Conservation (phyloP, 2,113 vertebrate genomes). For the Otolemur garnettii region DNA sequence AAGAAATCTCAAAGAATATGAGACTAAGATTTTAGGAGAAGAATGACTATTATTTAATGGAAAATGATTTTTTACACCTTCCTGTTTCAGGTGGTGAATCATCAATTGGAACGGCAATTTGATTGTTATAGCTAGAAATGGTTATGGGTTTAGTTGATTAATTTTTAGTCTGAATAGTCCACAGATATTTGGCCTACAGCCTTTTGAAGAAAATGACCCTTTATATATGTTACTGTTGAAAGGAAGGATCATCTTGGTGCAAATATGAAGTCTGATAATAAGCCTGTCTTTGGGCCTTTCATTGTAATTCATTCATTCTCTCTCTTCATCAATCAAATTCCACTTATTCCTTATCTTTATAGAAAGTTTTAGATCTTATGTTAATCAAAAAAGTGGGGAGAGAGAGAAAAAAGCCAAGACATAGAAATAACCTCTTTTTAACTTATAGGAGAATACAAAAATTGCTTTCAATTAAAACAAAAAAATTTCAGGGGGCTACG, state of each 20-base stretch:
- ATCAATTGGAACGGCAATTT: slow-evolving; percentile 48
- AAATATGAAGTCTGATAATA: slow-evolving; percentile 45
- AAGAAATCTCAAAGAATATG: slow-evolving; percentile 32
- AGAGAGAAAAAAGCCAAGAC: not conserved
- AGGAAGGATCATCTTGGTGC: slow-evolving; percentile 12
- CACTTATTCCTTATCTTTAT: not conserved
- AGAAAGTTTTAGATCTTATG: not conserved
- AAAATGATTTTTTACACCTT: slow-evolving; percentile 61
- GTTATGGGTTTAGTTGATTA: slow-evolving; percentile 44
- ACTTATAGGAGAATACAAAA: not conserved
- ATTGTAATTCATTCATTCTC: not conserved
- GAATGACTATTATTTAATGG: slow-evolving; percentile 45
- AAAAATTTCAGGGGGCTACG: not conserved
- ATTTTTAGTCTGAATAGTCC: slow-evolving; percentile 41
- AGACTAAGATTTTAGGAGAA: slow-evolving; percentile 53
- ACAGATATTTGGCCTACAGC: slow-evolving; percentile 51
- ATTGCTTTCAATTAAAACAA: not conserved
- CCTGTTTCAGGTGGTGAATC: slow-evolving; percentile 51
- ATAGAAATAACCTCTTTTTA: not conserved
- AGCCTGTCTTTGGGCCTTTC: not conserved
- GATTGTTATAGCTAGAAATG: slow-evolving; percentile 53
- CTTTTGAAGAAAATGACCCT: slow-evolving; percentile 66
- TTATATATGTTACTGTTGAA: slow-evolving; percentile 50
- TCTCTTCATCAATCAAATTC: not conserved
- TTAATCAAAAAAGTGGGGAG: not conserved